A percentile compares a stretch with the other conserved stretches of the same genome.
phyloP scores from a whole-genome alignment of 2,797 vertebrate species.

The Arctocebus calabarensis region DNA sequence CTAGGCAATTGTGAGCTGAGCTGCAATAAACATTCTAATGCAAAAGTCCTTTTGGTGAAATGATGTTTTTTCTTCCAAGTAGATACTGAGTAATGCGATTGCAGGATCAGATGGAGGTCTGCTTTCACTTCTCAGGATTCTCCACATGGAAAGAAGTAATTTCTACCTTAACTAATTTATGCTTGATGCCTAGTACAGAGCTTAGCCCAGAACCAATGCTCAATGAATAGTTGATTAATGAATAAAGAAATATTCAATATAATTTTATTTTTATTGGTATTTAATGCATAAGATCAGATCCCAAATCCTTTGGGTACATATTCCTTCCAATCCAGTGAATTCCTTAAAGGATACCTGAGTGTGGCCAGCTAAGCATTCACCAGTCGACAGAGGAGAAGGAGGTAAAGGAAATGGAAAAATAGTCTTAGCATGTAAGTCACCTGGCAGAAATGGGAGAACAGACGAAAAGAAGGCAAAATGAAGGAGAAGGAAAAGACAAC shows the following conservation, averaged over 20 bases:
- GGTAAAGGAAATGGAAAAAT: constrained; percentile 11
- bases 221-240: not conserved
- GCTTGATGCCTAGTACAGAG: not conserved
- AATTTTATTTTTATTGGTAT: not conserved
- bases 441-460: constrained; percentile 32
- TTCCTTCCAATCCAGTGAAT: constrained; percentile 1
- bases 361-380: not conserved
- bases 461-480: not conserved
- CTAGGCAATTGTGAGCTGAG: too few species aligned
- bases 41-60: too few species aligned
- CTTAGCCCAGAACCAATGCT: not conserved
- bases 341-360: not conserved
- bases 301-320: not conserved
- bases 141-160: not conserved
- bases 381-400: not conserved
- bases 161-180: not conserved
- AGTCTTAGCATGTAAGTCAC: not conserved
- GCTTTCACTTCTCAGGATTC: too few species aligned
- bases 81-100: too few species aligned
- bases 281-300: not conserved
- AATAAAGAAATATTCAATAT: not conserved
- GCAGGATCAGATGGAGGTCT: too few species aligned
- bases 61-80: too few species aligned
- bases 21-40: too few species aligned
- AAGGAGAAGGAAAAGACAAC: too few species aligned